phyloP scores from a whole-genome alignment of 2,113 vertebrate species.

The Lepus timidus region DNA sequence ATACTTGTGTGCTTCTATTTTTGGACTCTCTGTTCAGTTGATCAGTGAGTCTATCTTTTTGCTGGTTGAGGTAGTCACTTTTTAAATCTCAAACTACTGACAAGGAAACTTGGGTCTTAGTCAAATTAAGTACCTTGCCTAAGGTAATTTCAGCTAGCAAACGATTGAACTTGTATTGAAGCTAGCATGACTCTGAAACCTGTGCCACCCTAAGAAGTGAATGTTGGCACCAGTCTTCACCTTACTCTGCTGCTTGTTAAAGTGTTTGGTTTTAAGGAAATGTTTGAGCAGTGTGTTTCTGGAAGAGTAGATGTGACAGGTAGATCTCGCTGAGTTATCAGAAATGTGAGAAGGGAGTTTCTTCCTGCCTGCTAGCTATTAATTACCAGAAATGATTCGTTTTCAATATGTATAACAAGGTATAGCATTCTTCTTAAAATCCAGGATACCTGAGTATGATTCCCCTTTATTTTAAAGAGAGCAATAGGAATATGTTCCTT shows the following conservation, averaged over 20 bases:
- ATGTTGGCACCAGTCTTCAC: neutral
- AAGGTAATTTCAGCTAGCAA: neutral
- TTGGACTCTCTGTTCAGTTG: constrained; percentile 54
- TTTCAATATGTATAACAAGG: constrained; percentile 41
- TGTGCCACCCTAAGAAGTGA: neutral
- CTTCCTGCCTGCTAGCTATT: neutral
- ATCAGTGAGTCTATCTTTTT: constrained; percentile 34
- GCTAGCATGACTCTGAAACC: neutral
- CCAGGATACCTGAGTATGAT: neutral
- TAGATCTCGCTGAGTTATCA: constrained; percentile 39
- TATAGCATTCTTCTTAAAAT: constrained; percentile 7
- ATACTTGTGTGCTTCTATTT: constrained; percentile 45
- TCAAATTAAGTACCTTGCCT: constrained; percentile 34
- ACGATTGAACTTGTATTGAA: neutral
- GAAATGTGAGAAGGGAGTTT: neutral
- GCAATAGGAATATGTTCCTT: neutral
- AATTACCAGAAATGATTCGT: constrained; percentile 43
- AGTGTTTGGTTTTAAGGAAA: neutral
- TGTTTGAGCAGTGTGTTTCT: neutral
- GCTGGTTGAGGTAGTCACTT: constrained; percentile 2
- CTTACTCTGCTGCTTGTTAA: neutral
- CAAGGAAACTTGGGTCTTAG: neutral
- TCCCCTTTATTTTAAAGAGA: constrained; percentile 74
- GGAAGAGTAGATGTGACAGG: neutral
- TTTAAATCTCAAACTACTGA: constrained; percentile 51